Base-by-base conservation (phyloP, 2,113 vertebrate genomes). In the Diphyllodes magnificus region DNA sequence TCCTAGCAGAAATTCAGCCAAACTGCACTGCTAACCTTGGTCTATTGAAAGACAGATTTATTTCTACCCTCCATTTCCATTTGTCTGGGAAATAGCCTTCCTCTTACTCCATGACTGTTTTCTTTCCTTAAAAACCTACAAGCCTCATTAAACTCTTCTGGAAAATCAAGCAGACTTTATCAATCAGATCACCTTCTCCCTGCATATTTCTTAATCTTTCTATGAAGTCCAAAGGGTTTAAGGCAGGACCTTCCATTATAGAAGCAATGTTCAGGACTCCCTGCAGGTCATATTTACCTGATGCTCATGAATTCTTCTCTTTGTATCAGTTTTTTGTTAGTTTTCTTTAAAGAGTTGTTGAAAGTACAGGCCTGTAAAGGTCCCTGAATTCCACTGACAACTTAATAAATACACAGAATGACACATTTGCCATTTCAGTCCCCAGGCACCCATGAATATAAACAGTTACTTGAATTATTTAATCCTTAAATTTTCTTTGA, bases 391-490 rank as follows among this genome's bases (percentile, higher is more conserved):
- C 66, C 79, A 90, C 35, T 20, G 53, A 92, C 61, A 90, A 78
- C 24, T 72, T 82, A 76, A 91, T 69, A 87, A 77, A 93, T 1
- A 87, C 3, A 20, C 6, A 69, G 54, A 88, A 82, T 30, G 51
- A 73, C 25, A 57, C 31, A 61, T 82, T 81, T 87, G 60, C 42
- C 51, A 70, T 70, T 91, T 93, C 61, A 73, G 33, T 87, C 56
- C 50, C 79, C 51, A 59, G 25, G 24, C 35, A 90, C 21, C 39
- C 65, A 75, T 24, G 33, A 93, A 95, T 75, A 85, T 20, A 80
- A 82, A 59, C 60, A 93, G 56, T 85, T 85, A 93, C 68, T 37
- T 57, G 28, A 94, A 82, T 90, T 90, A 93, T 66, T 91, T 87
- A 87, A 64, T 94, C 47, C 56, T 82, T 78, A 77, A 51, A 69